These are phyloP conservation scores for Chloropsis hardwickii DNA, from an alignment of 2,113 vertebrate genomes.

Conservation along the genomic window DNA sequence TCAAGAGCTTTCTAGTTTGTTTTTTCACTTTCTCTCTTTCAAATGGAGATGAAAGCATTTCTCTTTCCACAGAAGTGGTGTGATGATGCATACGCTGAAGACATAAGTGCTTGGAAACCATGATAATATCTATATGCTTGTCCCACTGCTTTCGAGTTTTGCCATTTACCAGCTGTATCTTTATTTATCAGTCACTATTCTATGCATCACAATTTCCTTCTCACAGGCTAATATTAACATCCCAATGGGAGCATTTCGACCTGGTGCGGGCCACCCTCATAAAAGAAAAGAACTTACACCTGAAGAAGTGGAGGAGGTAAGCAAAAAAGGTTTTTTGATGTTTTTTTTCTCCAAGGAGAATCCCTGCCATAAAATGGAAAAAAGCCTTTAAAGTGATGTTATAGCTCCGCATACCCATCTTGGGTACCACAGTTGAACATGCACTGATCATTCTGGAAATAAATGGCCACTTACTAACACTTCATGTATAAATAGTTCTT, in stretches of 20 bases:
- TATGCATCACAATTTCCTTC: conserved; percentile 35
- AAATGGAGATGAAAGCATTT: not conserved
- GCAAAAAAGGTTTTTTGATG: not conserved
- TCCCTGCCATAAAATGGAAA: not conserved
- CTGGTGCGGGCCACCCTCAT: conserved; percentile 92
- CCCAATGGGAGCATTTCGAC: conserved; percentile 96
- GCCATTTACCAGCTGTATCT: not conserved
- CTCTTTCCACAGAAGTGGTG: not conserved
- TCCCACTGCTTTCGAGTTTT: not conserved
- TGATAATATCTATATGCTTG: not conserved
- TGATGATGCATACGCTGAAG: not conserved
- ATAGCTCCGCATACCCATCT: not conserved
- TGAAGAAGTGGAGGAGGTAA: conserved; percentile 88
- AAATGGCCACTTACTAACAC: not conserved
- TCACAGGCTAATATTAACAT: conserved; percentile 97
- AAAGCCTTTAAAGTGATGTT: not conserved
- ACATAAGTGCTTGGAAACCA: not conserved
- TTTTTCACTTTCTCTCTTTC: not conserved
- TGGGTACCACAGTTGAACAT: not conserved
- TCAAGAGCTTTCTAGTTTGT: not conserved
- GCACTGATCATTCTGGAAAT: not conserved
- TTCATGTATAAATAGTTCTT: not conserved
- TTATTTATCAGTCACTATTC: not conserved
- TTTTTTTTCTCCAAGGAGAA: not conserved
- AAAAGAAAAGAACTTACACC: conserved; percentile 89